Evolutionary conservation across 2,797 vertebrate genomes (phyloP), one percentile per base, ranked within the genome.

Genomic region (Antennarius maculatus): DNA sequence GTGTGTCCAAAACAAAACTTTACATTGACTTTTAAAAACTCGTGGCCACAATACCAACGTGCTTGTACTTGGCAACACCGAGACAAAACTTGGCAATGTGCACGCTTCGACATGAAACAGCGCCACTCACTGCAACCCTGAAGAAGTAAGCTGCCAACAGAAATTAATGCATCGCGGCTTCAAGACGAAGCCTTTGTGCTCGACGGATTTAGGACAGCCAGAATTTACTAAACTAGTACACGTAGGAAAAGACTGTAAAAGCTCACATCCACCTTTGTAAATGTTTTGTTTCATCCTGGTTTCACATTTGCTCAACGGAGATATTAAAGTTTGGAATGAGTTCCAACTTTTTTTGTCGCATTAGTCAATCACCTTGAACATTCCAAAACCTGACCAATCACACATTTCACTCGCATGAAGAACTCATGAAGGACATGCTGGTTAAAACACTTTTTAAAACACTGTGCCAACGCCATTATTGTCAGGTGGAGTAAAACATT

Each of bases 21-120:
- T 71, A 82, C 82, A 87, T 85, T 87, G 83, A 88, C 84, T 88
- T 87, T 82, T 85, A 80, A 81, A 23, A 79, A 78, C 70, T 69
- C 66, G 79, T 80, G 76, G 77, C 76, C 64, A 71, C 29, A 46
- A 74, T 71, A 79, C 69, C 71, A 76, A 76, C 56, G 47, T 59
- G 80, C 78, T 61, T 75, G 77, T 72, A 71, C 68, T 88, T 82
- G 81, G 79, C 80, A 60, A 63, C 71, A 58, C 59, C 28, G 49
- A 65, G 66, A 46, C 58, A 70, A 73, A 48, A 75, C 69, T 87
- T 88, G 82, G 83, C 72, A 82, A 64, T 68, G 31, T n/a, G 5
- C 62, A 51, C 23, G 65, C 76, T 85, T 73, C 67, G 72, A 84
- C 77, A 69, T 66, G 75, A 83, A 80, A 66, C 71, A 69, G 61